A percentile compares a stretch with the other conserved stretches of the same genome.
phyloP scores from a whole-genome alignment of 2,888 invertebrate genomes.

The Mythimna impura region DNA sequence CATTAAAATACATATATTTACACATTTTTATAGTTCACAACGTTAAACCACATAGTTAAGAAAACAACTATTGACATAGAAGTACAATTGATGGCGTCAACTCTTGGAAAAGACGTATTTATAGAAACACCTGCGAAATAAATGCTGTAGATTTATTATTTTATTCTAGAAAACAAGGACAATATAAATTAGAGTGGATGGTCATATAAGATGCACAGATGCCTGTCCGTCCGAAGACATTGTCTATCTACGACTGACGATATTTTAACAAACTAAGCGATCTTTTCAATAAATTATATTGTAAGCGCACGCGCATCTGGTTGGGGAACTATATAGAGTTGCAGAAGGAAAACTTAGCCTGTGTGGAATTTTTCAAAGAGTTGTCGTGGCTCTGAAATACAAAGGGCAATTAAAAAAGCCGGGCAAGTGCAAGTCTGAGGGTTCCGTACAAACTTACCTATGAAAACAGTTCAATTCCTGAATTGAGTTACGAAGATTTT shows the following conservation, averaged over 20 bases:
- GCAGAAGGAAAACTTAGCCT: not conserved
- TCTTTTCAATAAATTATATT: conserved; percentile 78
- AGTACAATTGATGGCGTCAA: conserved; percentile 52
- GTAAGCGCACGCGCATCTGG: conserved; percentile 68
- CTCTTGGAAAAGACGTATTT: conserved; percentile 56
- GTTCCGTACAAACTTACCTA: too few species aligned
- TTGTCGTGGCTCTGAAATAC: too few species aligned
- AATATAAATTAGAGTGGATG: conserved; percentile 70
- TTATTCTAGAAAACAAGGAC: conserved; percentile 50
- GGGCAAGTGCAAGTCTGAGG: too few species aligned
- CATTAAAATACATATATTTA: conserved; percentile 62
- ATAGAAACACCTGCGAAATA: conserved; percentile 65
- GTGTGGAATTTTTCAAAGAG: too few species aligned
- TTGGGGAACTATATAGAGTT: conserved; percentile 52
- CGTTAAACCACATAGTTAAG: conserved; percentile 50
- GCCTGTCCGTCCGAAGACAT: conserved; percentile 71
- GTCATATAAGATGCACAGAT: conserved; percentile 71
- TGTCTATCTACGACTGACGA: conserved; percentile 75
- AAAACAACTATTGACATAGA: conserved; percentile 60
- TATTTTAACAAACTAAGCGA: conserved; percentile 81
- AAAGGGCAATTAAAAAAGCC: too few species aligned
- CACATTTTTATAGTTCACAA: conserved; percentile 59
- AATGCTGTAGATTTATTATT: conserved; percentile 56
- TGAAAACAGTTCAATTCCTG: too few species aligned
- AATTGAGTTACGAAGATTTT: too few species aligned